Evolutionary conservation across 2,113 vertebrate genomes (phyloP), one percentile per base, ranked within the genome.

Genomic region (Larimichthys polyactis): DNA sequence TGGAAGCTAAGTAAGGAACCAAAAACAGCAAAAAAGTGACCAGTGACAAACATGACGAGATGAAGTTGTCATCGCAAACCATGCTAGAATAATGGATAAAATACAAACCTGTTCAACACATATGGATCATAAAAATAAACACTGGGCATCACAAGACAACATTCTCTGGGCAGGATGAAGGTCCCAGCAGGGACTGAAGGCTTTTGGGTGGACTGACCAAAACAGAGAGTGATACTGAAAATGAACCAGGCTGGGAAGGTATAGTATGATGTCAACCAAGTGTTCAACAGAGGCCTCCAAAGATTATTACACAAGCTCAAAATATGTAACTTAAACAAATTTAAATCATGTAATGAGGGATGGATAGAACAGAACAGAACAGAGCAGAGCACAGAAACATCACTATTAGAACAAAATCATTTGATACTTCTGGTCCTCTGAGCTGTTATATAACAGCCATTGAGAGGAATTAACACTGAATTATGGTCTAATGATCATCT

Each of bases 31-130:
- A 12, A 51, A 51, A 60, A 11, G 22, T 19, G 10, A 8, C 20
- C 32, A 55, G 59, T 14, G 24, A 75, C 44, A 46, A 46, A 46
- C 14, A 40, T 40, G 36, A 40, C 7, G 36, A 16, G 36, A 54
- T 44, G 9, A 52, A 5, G 43, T 22, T 29, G 6, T 40, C 36
- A 40, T 40, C 36, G 54, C 16, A 76, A 66, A 62, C 27, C 48
- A 43, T 29, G 40, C 49, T 36, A 19, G 0, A 66, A 67, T 3
- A 20, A 58, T 9, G 6, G 16, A 16, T 55, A 52, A 29, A 55
- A 76, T 36, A 68, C 66, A 79, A 82, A 82, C 66, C 71, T 73
- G 66, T 36, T 63, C 16, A 22, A 70, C 32, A 52, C 62, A 49
- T 1, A 12, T 66, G 78, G 19, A 75, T 32, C 17, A 66, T 48